These are phyloP conservation scores for Drosophila helvetica DNA, from an alignment of 2,888 invertebrate genomes.

Conservation along the genomic window DNA sequence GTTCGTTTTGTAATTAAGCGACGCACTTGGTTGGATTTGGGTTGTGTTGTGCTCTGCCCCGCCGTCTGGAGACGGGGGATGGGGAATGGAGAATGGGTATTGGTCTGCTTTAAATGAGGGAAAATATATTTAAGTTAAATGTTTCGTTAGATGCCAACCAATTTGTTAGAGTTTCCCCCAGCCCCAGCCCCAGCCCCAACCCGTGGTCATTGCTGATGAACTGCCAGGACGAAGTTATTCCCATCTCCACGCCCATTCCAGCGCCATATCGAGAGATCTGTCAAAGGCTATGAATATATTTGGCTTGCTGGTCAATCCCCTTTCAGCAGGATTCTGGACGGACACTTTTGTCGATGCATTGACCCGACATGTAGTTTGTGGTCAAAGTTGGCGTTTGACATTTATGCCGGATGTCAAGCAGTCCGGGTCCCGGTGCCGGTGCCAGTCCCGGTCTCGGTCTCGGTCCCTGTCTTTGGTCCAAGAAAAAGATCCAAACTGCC, in stretches of 20 bases:
- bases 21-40: constrained; percentile 72
- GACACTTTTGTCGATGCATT: constrained; percentile 67
- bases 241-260: constrained; percentile 16
- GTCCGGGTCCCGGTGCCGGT: constrained; percentile 16
- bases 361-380: constrained; percentile 74
- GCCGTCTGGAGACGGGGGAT: constrained; percentile 2
- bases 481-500: not conserved
- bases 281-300: constrained; percentile 72
- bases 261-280: constrained; percentile 50
- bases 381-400: constrained; percentile 79
- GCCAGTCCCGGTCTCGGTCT: not conserved
- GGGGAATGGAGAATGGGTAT: not conserved
- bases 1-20: constrained; percentile 80
- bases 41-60: not conserved
- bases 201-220: too few species aligned
- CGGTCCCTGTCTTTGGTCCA: not conserved
- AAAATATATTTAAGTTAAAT: constrained; percentile 15
- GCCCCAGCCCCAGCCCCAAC: too few species aligned
- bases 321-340: not conserved
- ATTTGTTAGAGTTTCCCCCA: not conserved
- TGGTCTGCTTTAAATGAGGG: not conserved
- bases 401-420: constrained; percentile 77
- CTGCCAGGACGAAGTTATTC: too few species aligned
- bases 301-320: constrained; percentile 41
- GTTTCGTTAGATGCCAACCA: not conserved